A percentile compares a stretch with the other conserved stretches of the same genome.
phyloP scores from a whole-genome alignment of 2,113 vertebrate species.

The Crotalus helleri region DNA sequence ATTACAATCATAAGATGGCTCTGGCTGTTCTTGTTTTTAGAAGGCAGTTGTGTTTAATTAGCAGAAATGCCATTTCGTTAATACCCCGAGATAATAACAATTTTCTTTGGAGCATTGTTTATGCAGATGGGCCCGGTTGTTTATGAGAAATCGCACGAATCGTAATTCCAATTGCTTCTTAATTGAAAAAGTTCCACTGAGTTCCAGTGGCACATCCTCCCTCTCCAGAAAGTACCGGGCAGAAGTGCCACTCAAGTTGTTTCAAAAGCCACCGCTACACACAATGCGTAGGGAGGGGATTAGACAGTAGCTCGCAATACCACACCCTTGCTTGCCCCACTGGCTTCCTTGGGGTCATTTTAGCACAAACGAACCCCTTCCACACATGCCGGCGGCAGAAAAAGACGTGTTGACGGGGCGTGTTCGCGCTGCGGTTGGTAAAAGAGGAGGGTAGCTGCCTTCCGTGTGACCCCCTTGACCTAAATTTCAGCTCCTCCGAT shows the following conservation, averaged over 20 bases:
- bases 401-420: no score
- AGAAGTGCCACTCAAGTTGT: not conserved
- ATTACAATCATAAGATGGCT: not conserved
- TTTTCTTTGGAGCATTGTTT: not conserved
- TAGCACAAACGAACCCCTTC: conserved; percentile 46
- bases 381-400: not conserved
- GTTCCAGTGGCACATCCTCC: not conserved
- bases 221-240: not conserved
- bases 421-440: not conserved
- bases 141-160: not conserved
- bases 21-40: not conserved
- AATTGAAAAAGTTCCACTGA: not conserved
- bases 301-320: not conserved
- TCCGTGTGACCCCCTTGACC: not conserved
- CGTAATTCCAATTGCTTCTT: not conserved
- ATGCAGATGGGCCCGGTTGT: not conserved
- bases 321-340: no score
- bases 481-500: not conserved
- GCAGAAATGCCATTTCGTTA: not conserved
- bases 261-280: not conserved
- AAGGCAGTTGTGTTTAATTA: not conserved
- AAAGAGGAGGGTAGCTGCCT: not conserved
- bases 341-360: not conserved
- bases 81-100: not conserved
- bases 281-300: not conserved